phyloP scores from a whole-genome alignment of 2,888 invertebrate genomes.

The Scaptodrosophila latifasciaeformis region DNA sequence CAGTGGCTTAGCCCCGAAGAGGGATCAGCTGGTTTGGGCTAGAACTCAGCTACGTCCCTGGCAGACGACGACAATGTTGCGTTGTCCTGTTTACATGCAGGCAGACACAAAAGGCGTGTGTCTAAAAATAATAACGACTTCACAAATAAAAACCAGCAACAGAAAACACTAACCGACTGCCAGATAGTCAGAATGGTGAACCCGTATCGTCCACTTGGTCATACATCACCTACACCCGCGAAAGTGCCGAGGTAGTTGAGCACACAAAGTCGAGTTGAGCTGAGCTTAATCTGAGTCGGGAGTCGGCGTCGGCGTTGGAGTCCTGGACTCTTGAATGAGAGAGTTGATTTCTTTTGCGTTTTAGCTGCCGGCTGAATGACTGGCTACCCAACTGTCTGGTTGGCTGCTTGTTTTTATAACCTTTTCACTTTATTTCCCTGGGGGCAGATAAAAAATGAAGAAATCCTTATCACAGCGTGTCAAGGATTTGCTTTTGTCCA shows the following conservation, averaged over 20 bases:
- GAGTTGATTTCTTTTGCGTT: conserved; percentile 43
- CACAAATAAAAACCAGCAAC: conserved; percentile 51
- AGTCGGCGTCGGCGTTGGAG: not conserved
- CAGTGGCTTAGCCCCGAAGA: no score
- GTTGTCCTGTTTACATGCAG: not conserved
- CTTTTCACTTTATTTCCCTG: conserved; percentile 71
- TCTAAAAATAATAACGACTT: conserved; percentile 64
- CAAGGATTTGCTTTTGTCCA: conserved; percentile 70
- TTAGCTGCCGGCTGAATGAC: conserved; percentile 15
- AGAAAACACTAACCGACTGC: conserved; percentile 15
- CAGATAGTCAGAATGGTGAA: not conserved
- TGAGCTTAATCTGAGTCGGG: conserved; percentile 8
- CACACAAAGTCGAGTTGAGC: conserved; percentile 27
- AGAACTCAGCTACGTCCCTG: no score
- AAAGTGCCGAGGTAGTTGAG: conserved; percentile 35
- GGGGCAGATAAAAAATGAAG: conserved; percentile 71
- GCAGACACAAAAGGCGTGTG: conserved; percentile 39
- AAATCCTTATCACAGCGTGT: conserved; percentile 72
- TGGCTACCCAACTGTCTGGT: conserved; percentile 21
- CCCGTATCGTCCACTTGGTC: conserved; percentile 1
- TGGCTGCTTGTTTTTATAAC: conserved; percentile 69
- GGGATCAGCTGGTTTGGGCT: no score
- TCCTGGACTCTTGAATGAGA: not conserved
- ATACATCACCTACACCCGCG: conserved; percentile 12
- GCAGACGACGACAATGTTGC: no score